A percentile compares a stretch with the other conserved stretches of the same genome.
Evolutionary conservation across 2,797 vertebrate species (phyloP).

Genomic region (Premnoplex brunnescens): DNA sequence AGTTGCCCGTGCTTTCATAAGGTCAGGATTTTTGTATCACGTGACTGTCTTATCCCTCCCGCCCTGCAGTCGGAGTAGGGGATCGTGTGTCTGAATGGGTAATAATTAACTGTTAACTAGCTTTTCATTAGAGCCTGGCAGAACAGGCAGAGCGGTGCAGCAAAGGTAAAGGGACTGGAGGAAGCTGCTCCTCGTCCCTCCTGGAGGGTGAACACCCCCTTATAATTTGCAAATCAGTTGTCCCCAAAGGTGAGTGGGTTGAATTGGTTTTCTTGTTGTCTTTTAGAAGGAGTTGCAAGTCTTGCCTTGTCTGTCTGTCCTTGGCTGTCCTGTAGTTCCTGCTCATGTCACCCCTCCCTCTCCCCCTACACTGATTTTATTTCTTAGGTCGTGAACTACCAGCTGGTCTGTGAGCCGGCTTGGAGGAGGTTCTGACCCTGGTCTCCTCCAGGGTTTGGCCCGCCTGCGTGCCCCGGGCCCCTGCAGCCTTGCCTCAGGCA

Average conservation of each 20-base stretch:
- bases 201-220: background rate
- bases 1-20: conserved; percentile 59
- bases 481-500: background rate
- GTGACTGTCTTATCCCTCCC: conserved; percentile 58
- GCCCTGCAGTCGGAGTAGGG: background rate
- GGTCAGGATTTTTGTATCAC: conserved; percentile 52
- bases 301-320: background rate
- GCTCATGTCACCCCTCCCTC: background rate
- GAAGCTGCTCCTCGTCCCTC: background rate
- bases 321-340: background rate
- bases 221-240: conserved; percentile 32
- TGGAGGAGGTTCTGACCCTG: background rate
- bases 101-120: conserved; percentile 71
- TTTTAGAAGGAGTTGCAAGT: background rate
- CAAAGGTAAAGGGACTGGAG: background rate
- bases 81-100: conserved; percentile 56
- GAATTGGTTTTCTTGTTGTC: background rate
- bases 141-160: background rate
- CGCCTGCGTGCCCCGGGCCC: background rate
- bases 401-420: background rate
- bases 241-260: conserved; percentile 36
- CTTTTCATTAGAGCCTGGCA: conserved; percentile 53
- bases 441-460: background rate
- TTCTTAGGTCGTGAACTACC: background rate
- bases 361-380: background rate